Evolutionary conservation across 1,140 invertebrate genomes (phyloP), one percentile per base, ranked within the genome.

Genomic region (Macrotrachela quadricornifera): DNA sequence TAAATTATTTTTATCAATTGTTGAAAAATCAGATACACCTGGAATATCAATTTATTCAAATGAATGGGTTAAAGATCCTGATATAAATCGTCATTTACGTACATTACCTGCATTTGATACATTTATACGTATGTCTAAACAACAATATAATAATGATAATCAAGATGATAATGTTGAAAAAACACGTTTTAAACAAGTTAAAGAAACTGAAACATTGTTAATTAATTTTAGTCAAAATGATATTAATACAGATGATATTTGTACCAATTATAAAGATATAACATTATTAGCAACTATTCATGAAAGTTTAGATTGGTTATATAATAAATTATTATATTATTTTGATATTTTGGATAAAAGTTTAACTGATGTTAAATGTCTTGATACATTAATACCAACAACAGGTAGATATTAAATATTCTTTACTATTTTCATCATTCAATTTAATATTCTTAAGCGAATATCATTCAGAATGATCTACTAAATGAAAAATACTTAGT

Each of bases 231-330:
- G 40, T 17, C 44, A 53, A 15, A 53, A 53, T 30, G 51, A 53
- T 16, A 15, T 53, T 4, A 44, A 53, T 42, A 17, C 40, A 39
- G 51, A 46, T 21, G 46, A 46, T 42, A 53, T 53, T 46, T 46
- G 46, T 11, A 53, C 51, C 6, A 53, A 53, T 30, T 53, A 46
- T 48, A 53, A 53, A 36, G 17, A 47, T 36, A 53, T 53, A 37
- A 44, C 40, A 43, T 41, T 53, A 44, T 17, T 53, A 9, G 51
- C 45, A 42, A 40, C 46, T 43, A 46, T 53, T 30, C 51, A 53
- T 15, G 51, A 53, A 15, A 46, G 44, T 15, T 47, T 30, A 36
- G 51, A 53, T 17, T 53, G 51, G 51, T 30, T 53, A n/a, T 46
- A 46, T 13, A 48, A 39, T 13, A 36, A 53, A 4, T 30, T 30